Evolutionary conservation across 1,140 invertebrate species (phyloP).

Genomic region (Panulirus ornatus): DNA sequence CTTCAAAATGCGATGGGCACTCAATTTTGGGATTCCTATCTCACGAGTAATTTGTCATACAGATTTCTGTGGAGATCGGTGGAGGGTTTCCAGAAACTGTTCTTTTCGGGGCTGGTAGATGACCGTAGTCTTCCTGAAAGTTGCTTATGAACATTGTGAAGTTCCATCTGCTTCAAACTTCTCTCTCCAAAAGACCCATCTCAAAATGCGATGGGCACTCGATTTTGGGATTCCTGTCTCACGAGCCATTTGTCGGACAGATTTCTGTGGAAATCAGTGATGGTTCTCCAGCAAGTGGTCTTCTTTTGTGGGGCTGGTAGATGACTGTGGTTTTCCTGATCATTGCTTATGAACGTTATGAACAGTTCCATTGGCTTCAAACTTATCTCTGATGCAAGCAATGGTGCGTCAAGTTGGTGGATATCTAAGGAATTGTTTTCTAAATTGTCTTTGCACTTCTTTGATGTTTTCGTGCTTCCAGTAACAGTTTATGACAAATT

Average conservation of each 20-base stretch:
- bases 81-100: conserved; percentile 39
- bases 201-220: conserved; percentile 58
- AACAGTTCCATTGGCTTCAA: conserved; percentile 50
- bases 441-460: conserved; percentile 23
- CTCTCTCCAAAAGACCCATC: conserved; percentile 53
- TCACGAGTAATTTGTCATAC: conserved; percentile 49
- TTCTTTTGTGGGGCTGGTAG: conserved; percentile 50
- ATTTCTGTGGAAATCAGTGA: conserved; percentile 58
- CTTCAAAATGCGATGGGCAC: conserved; percentile 60
- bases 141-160: conserved; percentile 38
- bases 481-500: neutral
- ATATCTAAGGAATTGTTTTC: neutral
- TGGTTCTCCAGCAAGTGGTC: conserved; percentile 31
- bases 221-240: conserved; percentile 58
- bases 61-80: conserved; percentile 60
- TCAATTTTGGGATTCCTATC: conserved; percentile 48
- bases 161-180: conserved; percentile 50
- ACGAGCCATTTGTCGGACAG: conserved; percentile 39
- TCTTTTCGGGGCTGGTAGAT: conserved; percentile 52
- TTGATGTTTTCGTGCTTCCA: neutral
- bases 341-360: conserved; percentile 35
- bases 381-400: conserved; percentile 23
- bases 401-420: conserved; percentile 42
- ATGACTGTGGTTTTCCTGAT: conserved; percentile 50
- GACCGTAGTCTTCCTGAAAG: conserved; percentile 43